Base-by-base conservation (phyloP, 2,888 invertebrate genomes). In the Candidula unifasciata region DNA sequence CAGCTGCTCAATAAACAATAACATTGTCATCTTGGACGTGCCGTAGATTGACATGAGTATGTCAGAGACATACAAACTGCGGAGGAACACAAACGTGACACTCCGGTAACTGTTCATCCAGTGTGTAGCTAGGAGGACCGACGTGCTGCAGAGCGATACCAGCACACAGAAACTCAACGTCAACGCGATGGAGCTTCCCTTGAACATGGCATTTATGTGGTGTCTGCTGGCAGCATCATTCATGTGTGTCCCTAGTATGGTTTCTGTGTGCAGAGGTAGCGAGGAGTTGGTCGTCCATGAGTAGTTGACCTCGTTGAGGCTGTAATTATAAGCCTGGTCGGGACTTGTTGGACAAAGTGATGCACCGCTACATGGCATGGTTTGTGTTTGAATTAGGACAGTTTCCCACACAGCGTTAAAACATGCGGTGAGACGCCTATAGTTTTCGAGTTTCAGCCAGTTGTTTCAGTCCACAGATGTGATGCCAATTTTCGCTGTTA, bases 21-120 rank as follows among this genome's bases (percentile, higher is more conserved):
- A 80, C 79, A 91, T 87, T 2, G 89, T 37, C 30, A 88, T 86
- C 87, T 91, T 92, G 57, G 89, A 88, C n/a, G 91, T 74, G 21
- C 91, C 92, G 84, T 90, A 92, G 6, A 89, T 60, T 10, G 91
- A 91, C 8, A 90, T 86, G 66, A 92, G 83, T 13, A 88, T 76
- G 85, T 92, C 92, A 10, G 86, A 82, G 27, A 86, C 27, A 66
- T 79, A 84, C 74, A 84, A 84, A 86, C 90, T 91, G 10, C 91
- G 87, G 27, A 92, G 89, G 83, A 91, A 92, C 10, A 92, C 89
- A 16, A 92, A 86, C 8, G 90, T 89, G 2, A 91, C 89, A 83
- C 90, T 18, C 2, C 88, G 88, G 5, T 91, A 91, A 2, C 89
- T 90, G 24, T 89, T 89, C 0, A 90, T 88, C 83, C 87, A 77